Evolutionary conservation across 2,113 vertebrate genomes (phyloP).

Genomic region (Calcarius ornatus): DNA sequence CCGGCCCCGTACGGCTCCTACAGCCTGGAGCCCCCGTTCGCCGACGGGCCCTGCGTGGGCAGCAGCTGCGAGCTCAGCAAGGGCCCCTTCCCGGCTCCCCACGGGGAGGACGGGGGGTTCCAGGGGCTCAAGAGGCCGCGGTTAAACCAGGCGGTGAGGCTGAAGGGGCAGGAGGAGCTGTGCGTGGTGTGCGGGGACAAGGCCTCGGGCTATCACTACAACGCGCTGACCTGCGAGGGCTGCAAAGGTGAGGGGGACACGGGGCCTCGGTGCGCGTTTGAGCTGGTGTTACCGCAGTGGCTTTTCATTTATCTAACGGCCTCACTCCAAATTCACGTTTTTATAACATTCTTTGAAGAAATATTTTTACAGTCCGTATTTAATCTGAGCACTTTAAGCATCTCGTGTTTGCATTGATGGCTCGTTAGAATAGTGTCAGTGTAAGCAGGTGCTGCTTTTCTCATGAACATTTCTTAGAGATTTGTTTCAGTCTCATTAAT

Average conservation of each 20-base stretch:
- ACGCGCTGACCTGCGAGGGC: conserved; percentile 92
- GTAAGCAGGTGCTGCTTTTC: not conserved
- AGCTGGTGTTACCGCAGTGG: not conserved
- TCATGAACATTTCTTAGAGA: not conserved
- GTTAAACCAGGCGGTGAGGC: conserved; percentile 67
- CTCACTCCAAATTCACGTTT: not conserved
- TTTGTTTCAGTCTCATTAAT: not conserved
- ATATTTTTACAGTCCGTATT: not conserved
- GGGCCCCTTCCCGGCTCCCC: conserved; percentile 54
- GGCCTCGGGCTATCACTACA: conserved; percentile 94
- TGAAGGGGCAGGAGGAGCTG: conserved; percentile 87
- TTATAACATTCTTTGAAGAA: not conserved
- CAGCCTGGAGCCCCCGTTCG: conserved; percentile 73
- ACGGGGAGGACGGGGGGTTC: conserved; percentile 13
- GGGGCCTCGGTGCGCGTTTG: not conserved
- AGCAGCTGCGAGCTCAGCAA: conserved; percentile 70
- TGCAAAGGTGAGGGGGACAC: conserved; percentile 83
- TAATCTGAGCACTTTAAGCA: not conserved
- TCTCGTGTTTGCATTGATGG: not conserved
- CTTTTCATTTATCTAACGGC: rapidly evolving
- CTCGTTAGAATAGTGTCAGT: not conserved
- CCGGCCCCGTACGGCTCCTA: conserved; percentile 76
- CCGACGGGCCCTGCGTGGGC: conserved; percentile 50
- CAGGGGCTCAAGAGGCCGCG: conserved; percentile 76
- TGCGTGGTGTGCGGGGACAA: conserved; percentile 94